A percentile compares a stretch with the other conserved stretches of the same genome.
Evolutionary conservation across 2,888 invertebrate genomes (phyloP).

Genomic region (Sepioteuthis lessoniana): DNA sequence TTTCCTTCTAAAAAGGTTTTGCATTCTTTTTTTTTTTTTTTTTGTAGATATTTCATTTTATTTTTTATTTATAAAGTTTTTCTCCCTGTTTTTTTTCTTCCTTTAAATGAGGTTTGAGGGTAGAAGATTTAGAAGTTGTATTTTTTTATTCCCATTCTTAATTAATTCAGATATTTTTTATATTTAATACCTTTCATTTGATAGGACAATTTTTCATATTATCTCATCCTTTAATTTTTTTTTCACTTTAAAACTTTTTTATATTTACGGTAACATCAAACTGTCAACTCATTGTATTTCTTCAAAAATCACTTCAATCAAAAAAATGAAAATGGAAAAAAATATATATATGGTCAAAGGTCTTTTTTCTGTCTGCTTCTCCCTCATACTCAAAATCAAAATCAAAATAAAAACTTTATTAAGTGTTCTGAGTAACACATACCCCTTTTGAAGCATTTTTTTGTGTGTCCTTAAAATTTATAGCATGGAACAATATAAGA

Average conservation of each 20-base stretch:
- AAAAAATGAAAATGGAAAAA: neutral
- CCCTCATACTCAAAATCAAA: neutral
- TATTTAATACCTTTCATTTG: neutral
- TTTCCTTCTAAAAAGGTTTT: neutral
- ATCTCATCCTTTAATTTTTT: neutral
- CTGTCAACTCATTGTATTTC: neutral
- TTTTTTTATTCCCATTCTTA: neutral
- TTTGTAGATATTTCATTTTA: neutral
- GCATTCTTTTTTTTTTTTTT: neutral
- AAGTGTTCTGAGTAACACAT: conserved; percentile 1
- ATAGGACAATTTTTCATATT: neutral
- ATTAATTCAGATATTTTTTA: neutral
- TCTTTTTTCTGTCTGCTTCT: neutral
- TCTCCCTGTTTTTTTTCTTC: neutral
- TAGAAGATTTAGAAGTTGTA: neutral
- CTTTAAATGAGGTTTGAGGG: neutral
- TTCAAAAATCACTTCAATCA: neutral
- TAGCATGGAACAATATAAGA: neutral
- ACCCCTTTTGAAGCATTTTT: conserved; percentile 25
- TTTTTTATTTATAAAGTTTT: neutral
- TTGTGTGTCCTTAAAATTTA: neutral
- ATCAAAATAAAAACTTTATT: neutral
- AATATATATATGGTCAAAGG: neutral
- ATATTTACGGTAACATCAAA: neutral
- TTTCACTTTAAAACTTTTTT: neutral